Percentiles rank a stretch among this genome's conserved stretches.
phyloP scores from a whole-genome alignment of 2,113 vertebrate species.

The Picathartes gymnocephalus region DNA sequence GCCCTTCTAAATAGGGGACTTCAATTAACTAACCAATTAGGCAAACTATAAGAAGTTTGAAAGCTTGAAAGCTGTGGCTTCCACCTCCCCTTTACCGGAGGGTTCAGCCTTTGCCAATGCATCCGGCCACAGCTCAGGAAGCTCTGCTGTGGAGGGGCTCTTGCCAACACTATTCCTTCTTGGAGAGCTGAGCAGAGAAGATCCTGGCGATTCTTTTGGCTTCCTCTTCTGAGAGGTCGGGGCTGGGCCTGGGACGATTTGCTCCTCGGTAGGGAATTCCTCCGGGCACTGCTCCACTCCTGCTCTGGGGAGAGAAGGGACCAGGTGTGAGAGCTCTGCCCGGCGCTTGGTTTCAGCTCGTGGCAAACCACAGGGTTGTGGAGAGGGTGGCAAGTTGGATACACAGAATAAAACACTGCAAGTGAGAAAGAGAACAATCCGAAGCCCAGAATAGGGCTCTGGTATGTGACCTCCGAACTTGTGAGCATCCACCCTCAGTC shows the following conservation, averaged over 20 bases:
- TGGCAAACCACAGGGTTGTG: accelerated
- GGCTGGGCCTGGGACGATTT: slow-evolving; percentile 37
- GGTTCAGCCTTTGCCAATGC: accelerated
- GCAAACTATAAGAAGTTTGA: no score
- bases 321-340: not conserved
- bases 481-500: not conserved
- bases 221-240: slow-evolving; percentile 72
- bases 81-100: not conserved
- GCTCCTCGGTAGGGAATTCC: slow-evolving; percentile 27
- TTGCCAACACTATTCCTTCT: not conserved
- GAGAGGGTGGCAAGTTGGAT: accelerated
- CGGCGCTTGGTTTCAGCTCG: accelerated
- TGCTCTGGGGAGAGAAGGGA: slow-evolving; percentile 29
- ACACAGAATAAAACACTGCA: not conserved
- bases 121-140: accelerated
- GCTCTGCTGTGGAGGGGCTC: accelerated
- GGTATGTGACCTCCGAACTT: not conserved
- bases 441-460: accelerated
- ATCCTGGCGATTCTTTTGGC: slow-evolving; percentile 86
- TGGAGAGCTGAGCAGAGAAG: slow-evolving; percentile 79
- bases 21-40: not conserved
- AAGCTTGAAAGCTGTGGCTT: not conserved
- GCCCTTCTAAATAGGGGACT: not conserved
- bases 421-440: accelerated
- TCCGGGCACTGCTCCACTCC: not conserved